Evolutionary conservation across 2,888 invertebrate genomes (phyloP).

Genomic region (Unio delphinus): DNA sequence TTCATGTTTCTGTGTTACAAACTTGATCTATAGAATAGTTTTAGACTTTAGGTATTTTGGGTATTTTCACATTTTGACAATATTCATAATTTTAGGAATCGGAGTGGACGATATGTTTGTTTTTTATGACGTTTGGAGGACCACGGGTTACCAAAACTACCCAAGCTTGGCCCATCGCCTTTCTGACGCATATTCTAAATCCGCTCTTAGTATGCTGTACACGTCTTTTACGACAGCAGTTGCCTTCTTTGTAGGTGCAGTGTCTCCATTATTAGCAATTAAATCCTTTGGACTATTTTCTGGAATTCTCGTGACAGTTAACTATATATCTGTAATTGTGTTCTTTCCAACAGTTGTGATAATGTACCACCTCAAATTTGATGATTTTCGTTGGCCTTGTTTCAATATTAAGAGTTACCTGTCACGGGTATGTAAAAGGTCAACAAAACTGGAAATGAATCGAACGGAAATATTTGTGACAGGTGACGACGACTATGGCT

Average conservation of each 20-base stretch:
- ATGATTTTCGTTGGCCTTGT: conserved; percentile 36
- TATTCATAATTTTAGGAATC: conserved; percentile 55
- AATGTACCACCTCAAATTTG: conserved; percentile 46
- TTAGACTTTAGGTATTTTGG: conserved; percentile 51
- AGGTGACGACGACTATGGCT: not conserved
- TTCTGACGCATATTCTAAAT: conserved; percentile 47
- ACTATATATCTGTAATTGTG: conserved; percentile 54
- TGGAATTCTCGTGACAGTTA: conserved; percentile 49
- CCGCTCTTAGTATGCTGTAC: conserved; percentile 49
- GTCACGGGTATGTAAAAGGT: not conserved
- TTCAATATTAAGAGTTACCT: not conserved
- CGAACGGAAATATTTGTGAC: not conserved
- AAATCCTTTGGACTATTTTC: conserved; percentile 60
- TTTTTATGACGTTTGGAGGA: conserved; percentile 54
- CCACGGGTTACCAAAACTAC: conserved; percentile 28
- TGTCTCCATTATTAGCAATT: conserved; percentile 56
- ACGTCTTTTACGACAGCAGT: conserved; percentile 54
- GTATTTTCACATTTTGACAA: conserved; percentile 50
- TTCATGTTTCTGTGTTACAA: conserved; percentile 49
- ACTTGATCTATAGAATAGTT: conserved; percentile 49
- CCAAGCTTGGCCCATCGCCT: conserved; percentile 44
- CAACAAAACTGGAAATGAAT: not conserved
- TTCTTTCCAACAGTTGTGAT: conserved; percentile 52
- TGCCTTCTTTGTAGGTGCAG: conserved; percentile 53
- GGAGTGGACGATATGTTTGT: conserved; percentile 57